Evolutionary conservation across 2,113 vertebrate genomes (phyloP), one percentile per base, ranked within the genome.

Genomic region (Phalacrocorax carbo): DNA sequence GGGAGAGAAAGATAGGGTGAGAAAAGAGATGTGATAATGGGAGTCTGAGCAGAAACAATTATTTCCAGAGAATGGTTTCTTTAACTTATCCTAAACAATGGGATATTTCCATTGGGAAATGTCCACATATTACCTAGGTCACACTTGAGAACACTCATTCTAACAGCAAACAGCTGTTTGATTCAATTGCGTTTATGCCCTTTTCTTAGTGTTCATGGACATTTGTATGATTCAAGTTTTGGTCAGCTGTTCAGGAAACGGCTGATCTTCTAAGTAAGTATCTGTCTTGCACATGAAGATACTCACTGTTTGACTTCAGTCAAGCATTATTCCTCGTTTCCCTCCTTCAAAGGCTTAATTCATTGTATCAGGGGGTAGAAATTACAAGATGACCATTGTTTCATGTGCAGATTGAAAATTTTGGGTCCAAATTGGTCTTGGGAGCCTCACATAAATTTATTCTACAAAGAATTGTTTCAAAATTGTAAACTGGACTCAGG

Each of bases 1-100:
- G 86, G 69, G 81, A 79, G 49, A 87, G 78, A 94, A 87, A 72
- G 91, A 95, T 85, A 82, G 81, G 48, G 54, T 94, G 88, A 85
- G 85, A 77, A 93, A 80, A 58, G 60, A 82, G 54, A 52, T 23
- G 40, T 2, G 26, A 82, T 80, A 87, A 49, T n/a, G 49, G 27
- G 27, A 92, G 73, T 65, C 72, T 40, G 61, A 80, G 40, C 77
- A 92, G 83, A 96, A 96, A 76, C 55, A 34, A 84, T 91, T 96
- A 38, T 87, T 91, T 79, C 52, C 88, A 88, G 90, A 57, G 77
- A 91, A 88, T 1, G 0, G 61, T 94, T 87, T 92, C 65, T 94
- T 89, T 76, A 91, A 69, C 29, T 94, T 60, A 46, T 12, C 65
- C 86, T 60, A 42, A 80, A 85, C 70, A 91, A 70, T 66, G 38